These are phyloP conservation scores for Boleophthalmus pectinirostris DNA, from an alignment of 2,113 vertebrate species.

Conservation along the genomic window DNA sequence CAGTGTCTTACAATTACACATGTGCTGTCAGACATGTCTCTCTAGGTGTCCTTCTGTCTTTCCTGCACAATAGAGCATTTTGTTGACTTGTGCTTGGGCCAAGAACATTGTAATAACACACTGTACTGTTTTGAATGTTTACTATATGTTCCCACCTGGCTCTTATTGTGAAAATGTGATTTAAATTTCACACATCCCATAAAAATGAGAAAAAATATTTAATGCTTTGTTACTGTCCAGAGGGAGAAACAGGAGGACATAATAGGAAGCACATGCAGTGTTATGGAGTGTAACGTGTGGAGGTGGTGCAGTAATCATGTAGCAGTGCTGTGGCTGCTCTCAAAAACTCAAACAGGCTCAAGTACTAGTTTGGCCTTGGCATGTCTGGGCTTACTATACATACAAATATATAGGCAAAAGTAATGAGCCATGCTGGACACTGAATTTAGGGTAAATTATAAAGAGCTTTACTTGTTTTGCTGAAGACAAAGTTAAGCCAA, in stretches of 20 bases:
- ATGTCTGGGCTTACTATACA: neutral
- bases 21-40: slow-evolving; percentile 17
- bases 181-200: slow-evolving; percentile 65
- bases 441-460: slow-evolving; percentile 6
- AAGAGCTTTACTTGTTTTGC: neutral
- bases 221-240: slow-evolving; percentile 43
- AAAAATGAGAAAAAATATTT: slow-evolving; percentile 47
- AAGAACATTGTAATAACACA: slow-evolving; percentile 22
- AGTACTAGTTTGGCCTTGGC: neutral
- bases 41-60: slow-evolving; percentile 28
- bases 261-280: slow-evolving; percentile 71
- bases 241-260: slow-evolving; percentile 38
- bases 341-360: slow-evolving; percentile 5
- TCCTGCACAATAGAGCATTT: slow-evolving; percentile 24
- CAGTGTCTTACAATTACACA: slow-evolving; percentile 11
- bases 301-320: slow-evolving; percentile 28
- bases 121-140: neutral
- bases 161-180: slow-evolving; percentile 57
- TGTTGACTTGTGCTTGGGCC: slow-evolving; percentile 36
- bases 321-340: slow-evolving; percentile 15
- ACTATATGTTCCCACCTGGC: slow-evolving; percentile 54
- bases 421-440: slow-evolving; percentile 15
- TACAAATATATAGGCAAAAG: slow-evolving; percentile 21
- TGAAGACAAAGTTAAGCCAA: neutral
- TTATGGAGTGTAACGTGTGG: slow-evolving; percentile 26